Conservation (phyloP, 1,140 invertebrate species). For the Acyrthosiphon pisum region DNA sequence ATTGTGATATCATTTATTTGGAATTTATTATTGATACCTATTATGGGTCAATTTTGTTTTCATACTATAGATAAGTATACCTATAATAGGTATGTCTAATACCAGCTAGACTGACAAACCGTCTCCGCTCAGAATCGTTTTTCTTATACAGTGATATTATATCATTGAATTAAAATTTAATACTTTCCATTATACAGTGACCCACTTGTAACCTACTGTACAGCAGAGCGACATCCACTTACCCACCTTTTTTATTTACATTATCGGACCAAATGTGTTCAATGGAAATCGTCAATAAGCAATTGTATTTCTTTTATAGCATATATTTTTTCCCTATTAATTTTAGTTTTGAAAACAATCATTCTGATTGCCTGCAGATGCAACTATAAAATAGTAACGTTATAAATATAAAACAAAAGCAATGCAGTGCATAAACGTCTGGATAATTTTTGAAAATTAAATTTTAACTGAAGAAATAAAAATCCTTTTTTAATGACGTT, state of each 20-base stretch:
- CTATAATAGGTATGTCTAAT: too few relatives aligned
- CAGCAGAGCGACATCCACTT: too few relatives aligned
- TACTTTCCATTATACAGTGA: too few relatives aligned
- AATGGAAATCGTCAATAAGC: neutral
- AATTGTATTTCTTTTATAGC: neutral
- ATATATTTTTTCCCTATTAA: neutral
- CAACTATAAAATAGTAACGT: neutral
- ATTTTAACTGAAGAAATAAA: conserved; percentile 19
- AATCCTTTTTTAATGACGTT: conserved; percentile 17
- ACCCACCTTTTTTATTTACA: neutral
- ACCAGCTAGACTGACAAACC: too few relatives aligned
- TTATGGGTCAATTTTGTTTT: too few relatives aligned
- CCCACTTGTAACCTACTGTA: too few relatives aligned
- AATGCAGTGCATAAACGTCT: neutral
- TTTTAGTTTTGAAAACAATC: neutral
- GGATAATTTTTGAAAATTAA: neutral
- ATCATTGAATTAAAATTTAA: too few relatives aligned
- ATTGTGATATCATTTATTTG: too few relatives aligned
- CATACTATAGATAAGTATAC: too few relatives aligned
- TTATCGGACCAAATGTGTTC: neutral
- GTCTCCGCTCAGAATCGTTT: too few relatives aligned
- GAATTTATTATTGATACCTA: too few relatives aligned
- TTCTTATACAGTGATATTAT: too few relatives aligned
- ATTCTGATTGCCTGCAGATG: neutral
- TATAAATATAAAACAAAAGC: neutral